Evolutionary conservation across 2,113 vertebrate species (phyloP).

Genomic region (Siphamia tubifer): DNA sequence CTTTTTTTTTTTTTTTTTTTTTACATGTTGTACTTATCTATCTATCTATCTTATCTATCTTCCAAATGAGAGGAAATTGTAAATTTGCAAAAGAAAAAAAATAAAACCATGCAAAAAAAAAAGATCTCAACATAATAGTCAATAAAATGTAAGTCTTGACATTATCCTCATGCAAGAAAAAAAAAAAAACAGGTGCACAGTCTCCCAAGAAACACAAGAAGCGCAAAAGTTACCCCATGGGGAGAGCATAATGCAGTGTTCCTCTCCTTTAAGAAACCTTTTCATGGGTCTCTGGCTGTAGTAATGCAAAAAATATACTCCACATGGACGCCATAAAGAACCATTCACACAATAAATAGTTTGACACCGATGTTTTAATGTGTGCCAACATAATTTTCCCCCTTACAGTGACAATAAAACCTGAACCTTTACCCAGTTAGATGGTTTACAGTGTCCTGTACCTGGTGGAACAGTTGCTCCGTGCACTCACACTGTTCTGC

Average conservation of each 20-base stretch:
- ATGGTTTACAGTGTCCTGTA: conserved; percentile 14
- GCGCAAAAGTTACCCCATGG: conserved; percentile 56
- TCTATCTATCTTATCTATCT: too few relatives aligned
- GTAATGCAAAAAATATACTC: conserved; percentile 30
- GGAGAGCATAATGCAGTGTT: conserved; percentile 56
- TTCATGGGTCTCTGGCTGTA: conserved; percentile 56
- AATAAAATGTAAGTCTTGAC: conserved; percentile 47
- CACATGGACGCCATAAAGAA: conserved; percentile 12
- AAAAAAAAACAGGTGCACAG: conserved; percentile 67
- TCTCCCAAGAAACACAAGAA: conserved; percentile 67
- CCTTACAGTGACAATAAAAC: conserved; percentile 9
- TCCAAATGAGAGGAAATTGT: too few relatives aligned
- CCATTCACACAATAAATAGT: conserved; percentile 34
- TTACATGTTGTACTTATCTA: too few relatives aligned
- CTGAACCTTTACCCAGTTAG: neutral
- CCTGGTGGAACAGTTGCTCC: conserved; percentile 54
- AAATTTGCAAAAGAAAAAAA: neutral
- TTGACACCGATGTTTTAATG: conserved; percentile 22
- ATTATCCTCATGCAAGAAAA: conserved; percentile 15
- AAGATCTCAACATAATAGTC: conserved; percentile 5
- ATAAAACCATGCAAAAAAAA: conserved; percentile 21
- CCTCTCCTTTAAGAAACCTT: conserved; percentile 54
- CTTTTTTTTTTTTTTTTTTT: too few relatives aligned
- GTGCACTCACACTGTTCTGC: conserved; percentile 28
- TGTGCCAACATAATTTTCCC: neutral